Evolutionary conservation across 2,888 invertebrate species (phyloP).

Genomic region (Stenolophus ochropezus): DNA sequence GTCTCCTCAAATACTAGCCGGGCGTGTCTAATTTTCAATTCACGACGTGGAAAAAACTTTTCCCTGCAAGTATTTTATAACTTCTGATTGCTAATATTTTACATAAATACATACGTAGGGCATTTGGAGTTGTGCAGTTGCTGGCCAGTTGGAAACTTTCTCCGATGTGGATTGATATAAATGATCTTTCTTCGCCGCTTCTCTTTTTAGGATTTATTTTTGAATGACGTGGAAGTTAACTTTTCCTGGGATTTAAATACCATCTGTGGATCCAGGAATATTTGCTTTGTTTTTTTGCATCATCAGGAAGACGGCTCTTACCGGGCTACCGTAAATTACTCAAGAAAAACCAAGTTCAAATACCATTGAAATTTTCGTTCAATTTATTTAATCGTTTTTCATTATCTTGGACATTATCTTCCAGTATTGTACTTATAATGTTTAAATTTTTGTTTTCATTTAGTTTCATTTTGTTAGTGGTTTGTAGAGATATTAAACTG

Average conservation of each 20-base stretch:
- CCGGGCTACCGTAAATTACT: background rate
- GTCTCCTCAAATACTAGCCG: constrained; percentile 34
- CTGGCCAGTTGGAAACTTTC: constrained; percentile 25
- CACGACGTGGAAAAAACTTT: constrained; percentile 10
- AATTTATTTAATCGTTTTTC: too few relatives aligned
- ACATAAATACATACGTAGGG: constrained; percentile 33
- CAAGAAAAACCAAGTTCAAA: background rate
- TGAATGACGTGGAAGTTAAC: constrained; percentile 26
- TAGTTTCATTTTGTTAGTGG: too few relatives aligned
- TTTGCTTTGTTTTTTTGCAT: constrained; percentile 24
- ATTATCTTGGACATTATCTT: too few relatives aligned
- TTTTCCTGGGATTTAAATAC: constrained; percentile 25
- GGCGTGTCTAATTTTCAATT: constrained; percentile 40
- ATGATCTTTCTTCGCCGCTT: constrained; percentile 17
- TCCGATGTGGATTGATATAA: constrained; percentile 19
- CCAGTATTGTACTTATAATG: too few relatives aligned
- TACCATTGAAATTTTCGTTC: too few relatives aligned
- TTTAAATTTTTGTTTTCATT: too few relatives aligned
- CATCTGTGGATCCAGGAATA: background rate
- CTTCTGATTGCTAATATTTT: constrained; percentile 41
- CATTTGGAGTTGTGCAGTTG: constrained; percentile 15
- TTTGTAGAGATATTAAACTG: too few relatives aligned
- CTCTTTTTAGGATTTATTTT: constrained; percentile 21
- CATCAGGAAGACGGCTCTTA: background rate
- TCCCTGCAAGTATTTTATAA: constrained; percentile 20